Percentiles rank a stretch among this genome's conserved stretches.
Evolutionary conservation across 2,888 invertebrate species (phyloP).

Genomic region (Chloromyia formosa): DNA sequence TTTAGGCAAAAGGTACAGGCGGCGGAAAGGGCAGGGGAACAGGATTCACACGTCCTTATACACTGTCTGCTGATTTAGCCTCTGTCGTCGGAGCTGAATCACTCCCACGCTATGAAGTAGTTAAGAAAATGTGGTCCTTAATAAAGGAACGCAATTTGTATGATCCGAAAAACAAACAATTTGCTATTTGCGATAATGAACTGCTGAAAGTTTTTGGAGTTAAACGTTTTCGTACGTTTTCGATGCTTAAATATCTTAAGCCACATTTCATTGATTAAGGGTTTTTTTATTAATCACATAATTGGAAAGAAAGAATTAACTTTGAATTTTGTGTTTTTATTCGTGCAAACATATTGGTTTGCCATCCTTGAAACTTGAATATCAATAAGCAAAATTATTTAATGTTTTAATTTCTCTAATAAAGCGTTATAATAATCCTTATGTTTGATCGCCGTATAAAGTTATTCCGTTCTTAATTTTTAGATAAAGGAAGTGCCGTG

Average conservation of each 20-base stretch:
- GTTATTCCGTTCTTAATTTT: too few relatives aligned
- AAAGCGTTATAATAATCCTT: too few relatives aligned
- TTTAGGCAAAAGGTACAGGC: conserved; percentile 53
- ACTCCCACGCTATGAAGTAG: conserved; percentile 89
- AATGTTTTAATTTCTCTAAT: too few relatives aligned
- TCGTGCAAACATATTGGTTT: too few relatives aligned
- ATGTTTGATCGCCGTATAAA: too few relatives aligned
- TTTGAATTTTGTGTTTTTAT: too few relatives aligned
- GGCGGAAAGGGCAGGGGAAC: conserved; percentile 69
- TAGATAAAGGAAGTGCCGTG: too few relatives aligned
- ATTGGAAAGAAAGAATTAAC: too few relatives aligned
- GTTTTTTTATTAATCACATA: too few relatives aligned
- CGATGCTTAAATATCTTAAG: conserved; percentile 97
- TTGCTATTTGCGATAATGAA: conserved; percentile 92
- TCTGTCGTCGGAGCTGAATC: conserved; percentile 81
- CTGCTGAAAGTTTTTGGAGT: conserved; percentile 88
- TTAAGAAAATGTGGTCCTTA: conserved; percentile 89
- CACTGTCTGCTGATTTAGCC: conserved; percentile 83
- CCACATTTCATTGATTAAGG: conserved; percentile 72
- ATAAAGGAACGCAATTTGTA: conserved; percentile 89
- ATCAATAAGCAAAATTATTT: too few relatives aligned
- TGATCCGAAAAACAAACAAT: conserved; percentile 95
- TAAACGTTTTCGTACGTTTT: conserved; percentile 92
- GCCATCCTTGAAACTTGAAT: too few relatives aligned
- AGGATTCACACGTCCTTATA: conserved; percentile 86